Evolutionary conservation across 2,113 vertebrate species (phyloP).

Genomic region (Rattus norvegicus): DNA sequence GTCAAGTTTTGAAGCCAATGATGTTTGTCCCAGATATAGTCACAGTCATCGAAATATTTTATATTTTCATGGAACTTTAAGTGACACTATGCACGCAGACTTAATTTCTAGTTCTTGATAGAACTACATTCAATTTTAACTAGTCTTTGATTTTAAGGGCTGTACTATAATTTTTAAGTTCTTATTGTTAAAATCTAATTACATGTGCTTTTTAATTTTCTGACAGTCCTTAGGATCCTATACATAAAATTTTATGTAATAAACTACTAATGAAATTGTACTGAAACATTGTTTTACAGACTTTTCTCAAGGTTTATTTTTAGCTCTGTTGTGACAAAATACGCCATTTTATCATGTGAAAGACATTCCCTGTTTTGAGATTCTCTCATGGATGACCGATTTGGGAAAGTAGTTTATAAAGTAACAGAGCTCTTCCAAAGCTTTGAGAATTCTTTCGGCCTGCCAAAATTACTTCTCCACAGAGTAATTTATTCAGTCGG

Average conservation of each 20-base stretch:
- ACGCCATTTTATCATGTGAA: not conserved
- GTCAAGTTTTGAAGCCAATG: conserved; percentile 60
- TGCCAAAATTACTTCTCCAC: conserved; percentile 35
- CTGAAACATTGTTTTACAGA: conserved; percentile 55
- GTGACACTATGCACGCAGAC: conserved; percentile 37
- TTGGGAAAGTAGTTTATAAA: conserved; percentile 44
- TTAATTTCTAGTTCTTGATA: conserved; percentile 69
- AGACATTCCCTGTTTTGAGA: not conserved
- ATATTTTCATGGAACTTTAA: conserved; percentile 48
- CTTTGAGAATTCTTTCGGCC: conserved; percentile 47
- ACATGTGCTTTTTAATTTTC: conserved; percentile 59
- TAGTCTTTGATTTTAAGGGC: conserved; percentile 3
- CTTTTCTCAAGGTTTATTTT: conserved; percentile 34
- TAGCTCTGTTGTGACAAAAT: not conserved
- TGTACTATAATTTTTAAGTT: conserved; percentile 22
- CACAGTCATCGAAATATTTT: conserved; percentile 16
- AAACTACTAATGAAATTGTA: conserved; percentile 78
- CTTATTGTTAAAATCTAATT: conserved; percentile 63
- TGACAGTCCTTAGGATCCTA: conserved; percentile 67
- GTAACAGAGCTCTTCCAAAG: conserved; percentile 4
- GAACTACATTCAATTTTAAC: conserved; percentile 63
- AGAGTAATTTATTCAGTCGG: not conserved
- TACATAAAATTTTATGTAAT: conserved; percentile 76
- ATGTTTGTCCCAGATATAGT: conserved; percentile 56
- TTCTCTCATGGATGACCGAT: conserved; percentile 4